These are phyloP conservation scores for Rhadinocentrus ornatus DNA, from an alignment of 2,797 vertebrate species.

Conservation along the genomic window DNA sequence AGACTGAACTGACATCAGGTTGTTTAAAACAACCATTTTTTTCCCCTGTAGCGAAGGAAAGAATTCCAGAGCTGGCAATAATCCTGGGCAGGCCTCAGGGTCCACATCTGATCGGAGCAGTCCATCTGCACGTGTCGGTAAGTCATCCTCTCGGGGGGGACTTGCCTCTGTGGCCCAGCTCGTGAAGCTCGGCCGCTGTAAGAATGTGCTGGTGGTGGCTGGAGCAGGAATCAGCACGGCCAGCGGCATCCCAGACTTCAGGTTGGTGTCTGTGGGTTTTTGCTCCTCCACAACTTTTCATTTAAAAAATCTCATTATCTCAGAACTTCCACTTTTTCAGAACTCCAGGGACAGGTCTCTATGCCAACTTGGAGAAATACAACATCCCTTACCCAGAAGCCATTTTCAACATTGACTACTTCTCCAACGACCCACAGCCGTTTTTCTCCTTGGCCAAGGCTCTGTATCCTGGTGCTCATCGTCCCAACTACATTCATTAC, in stretches of 20 bases:
- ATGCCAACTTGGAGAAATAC: conserved; percentile 84
- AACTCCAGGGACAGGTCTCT: conserved; percentile 85
- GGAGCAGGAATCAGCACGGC: conserved; percentile 88
- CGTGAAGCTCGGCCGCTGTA: conserved; percentile 80
- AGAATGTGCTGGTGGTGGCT: conserved; percentile 83
- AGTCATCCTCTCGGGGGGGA: conserved; percentile 39
- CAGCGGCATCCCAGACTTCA: conserved; percentile 88
- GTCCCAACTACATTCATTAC: conserved; percentile 78
- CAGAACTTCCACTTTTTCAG: conserved; percentile 41
- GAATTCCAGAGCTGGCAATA: conserved; percentile 16
- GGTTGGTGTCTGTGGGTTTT: conserved; percentile 57
- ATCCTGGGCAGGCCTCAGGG: conserved; percentile 19
- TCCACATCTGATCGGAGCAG: conserved; percentile 16
- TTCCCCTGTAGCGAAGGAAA: conserved; percentile 65
- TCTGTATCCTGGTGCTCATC: conserved; percentile 82
- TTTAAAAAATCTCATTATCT: neutral
- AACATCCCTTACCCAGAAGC: conserved; percentile 85
- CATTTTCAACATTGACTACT: conserved; percentile 84
- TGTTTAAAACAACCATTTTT: too few species aligned
- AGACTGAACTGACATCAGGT: too few species aligned
- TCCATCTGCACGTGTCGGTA: neutral
- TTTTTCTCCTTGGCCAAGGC: conserved; percentile 86
- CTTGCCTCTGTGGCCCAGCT: conserved; percentile 80
- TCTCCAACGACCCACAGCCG: conserved; percentile 81
- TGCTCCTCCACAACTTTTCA: neutral